These are phyloP conservation scores for Saguinus imperator DNA, from an alignment of 2,113 vertebrate genomes.

Conservation along the genomic window DNA sequence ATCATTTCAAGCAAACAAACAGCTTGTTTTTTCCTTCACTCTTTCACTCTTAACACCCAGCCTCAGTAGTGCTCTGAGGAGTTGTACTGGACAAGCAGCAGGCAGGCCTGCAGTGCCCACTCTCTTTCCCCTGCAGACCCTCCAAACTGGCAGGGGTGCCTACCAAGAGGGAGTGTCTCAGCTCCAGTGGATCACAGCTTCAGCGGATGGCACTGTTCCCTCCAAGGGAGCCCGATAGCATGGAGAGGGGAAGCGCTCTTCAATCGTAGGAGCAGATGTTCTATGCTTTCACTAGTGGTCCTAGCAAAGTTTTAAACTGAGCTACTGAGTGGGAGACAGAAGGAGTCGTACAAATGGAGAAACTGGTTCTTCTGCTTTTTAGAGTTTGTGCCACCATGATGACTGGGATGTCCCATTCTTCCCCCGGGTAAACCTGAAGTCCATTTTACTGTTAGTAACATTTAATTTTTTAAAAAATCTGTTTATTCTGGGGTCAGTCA, in stretches of 20 bases:
- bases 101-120: too few relatives aligned
- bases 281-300: background rate
- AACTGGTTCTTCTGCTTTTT: background rate
- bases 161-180: background rate
- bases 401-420: background rate
- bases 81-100: background rate
- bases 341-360: background rate
- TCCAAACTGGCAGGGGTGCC: background rate
- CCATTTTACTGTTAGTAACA: background rate
- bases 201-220: conserved; percentile 11
- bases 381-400: background rate
- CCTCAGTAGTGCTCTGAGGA: background rate
- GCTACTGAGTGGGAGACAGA: background rate
- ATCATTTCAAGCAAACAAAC: background rate
- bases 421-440: background rate
- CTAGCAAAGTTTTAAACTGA: background rate
- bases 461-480: background rate
- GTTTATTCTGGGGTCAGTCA: background rate
- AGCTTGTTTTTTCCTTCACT: background rate
- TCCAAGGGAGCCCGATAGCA: background rate
- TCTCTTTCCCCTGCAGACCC: background rate
- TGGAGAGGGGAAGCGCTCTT: too few relatives aligned
- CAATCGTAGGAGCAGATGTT: background rate
- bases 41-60: background rate
- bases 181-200: background rate